A percentile compares a stretch with the other conserved stretches of the same genome.
These are phyloP conservation scores for Opisthograptis luteolata DNA, from an alignment of 2,888 invertebrate species.

Conservation along the genomic window DNA sequence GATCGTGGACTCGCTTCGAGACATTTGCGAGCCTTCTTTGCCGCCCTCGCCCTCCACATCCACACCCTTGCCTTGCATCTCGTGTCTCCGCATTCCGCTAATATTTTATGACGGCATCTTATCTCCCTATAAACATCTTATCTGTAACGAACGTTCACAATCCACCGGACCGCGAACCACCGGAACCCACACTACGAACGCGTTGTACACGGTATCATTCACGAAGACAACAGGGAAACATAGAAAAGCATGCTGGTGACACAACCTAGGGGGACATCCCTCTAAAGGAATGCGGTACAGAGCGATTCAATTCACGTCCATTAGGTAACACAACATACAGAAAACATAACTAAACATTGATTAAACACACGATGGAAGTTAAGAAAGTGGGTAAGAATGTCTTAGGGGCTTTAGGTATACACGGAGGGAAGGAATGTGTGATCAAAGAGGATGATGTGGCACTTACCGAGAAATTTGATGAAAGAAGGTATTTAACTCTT, in stretches of 20 bases:
- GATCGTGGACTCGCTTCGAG: constrained; percentile 90
- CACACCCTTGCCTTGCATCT: constrained; percentile 70
- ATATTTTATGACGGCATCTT: constrained; percentile 76
- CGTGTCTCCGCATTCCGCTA: constrained; percentile 74
- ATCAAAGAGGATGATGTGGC: constrained; percentile 31
- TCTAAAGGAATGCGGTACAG: constrained; percentile 57
- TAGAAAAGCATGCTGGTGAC: constrained; percentile 78
- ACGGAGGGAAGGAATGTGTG: constrained; percentile 11
- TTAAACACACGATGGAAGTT: constrained; percentile 51
- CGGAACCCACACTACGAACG: constrained; percentile 53
- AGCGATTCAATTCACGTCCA: constrained; percentile 58
- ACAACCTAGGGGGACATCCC: constrained; percentile 61
- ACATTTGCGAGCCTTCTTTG: constrained; percentile 84
- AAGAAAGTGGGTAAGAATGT: constrained; percentile 48
- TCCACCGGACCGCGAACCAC: constrained; percentile 58
- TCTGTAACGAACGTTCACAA: constrained; percentile 72
- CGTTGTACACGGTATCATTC: constrained; percentile 61
- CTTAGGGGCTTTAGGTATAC: constrained; percentile 16
- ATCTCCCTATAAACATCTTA: constrained; percentile 75
- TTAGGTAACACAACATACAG: constrained; percentile 52
- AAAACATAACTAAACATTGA: constrained; percentile 56
- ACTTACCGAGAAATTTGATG: constrained; percentile 66
- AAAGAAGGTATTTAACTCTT: constrained; percentile 57
- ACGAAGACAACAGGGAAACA: constrained; percentile 66
- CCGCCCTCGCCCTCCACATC: constrained; percentile 65